Base-by-base conservation (phyloP, 2,888 invertebrate genomes). In the Matsumyia berberina region DNA sequence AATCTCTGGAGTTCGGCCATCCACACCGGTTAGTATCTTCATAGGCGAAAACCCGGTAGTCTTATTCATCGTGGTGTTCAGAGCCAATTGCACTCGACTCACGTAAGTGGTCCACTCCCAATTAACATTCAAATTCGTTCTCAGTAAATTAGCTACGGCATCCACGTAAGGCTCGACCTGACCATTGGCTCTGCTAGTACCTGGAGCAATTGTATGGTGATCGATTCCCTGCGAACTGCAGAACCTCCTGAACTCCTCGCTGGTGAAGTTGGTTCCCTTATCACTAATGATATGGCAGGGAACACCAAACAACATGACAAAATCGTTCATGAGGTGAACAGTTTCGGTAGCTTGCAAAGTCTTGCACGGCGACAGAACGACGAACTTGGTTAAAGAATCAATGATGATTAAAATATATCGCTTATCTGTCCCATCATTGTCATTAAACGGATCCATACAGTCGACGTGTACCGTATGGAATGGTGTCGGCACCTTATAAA, bases 331-430 rank as follows among this genome's bases (percentile, higher is more conserved):
- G n/a, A n/a, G n/a, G n/a, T n/a, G n/a, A n/a, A n/a, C n/a, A n/a
- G n/a, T n/a, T n/a, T n/a, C n/a, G n/a, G n/a, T n/a, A n/a, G n/a
- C n/a, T n/a, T n/a, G n/a, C n/a, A n/a, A n/a, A n/a, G n/a, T n/a
- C n/a, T n/a, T n/a, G n/a, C n/a, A n/a, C n/a, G n/a, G n/a, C n/a
- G n/a, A n/a, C n/a, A n/a, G n/a, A n/a, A n/a, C n/a, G n/a, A n/a
- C n/a, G n/a, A n/a, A n/a, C n/a, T n/a, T n/a, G n/a, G 86, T 80
- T 49, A 86, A 86, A 1, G 72, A 67, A 31, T 86, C 80, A 8
- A 80, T 39, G 17, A 80, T 24, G 8, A 53, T 60, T 8, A 60
- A 51, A 19, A 60, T 51, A 60, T 72, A 31, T 35, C 42, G 60
- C 17, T 19, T 7, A n/a, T 72, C 42, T n/a, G n/a, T n/a, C n/a